A percentile compares a stretch with the other conserved stretches of the same genome.
Conservation (phyloP, 2,888 invertebrate species). For the Plemyria rubiginata region DNA sequence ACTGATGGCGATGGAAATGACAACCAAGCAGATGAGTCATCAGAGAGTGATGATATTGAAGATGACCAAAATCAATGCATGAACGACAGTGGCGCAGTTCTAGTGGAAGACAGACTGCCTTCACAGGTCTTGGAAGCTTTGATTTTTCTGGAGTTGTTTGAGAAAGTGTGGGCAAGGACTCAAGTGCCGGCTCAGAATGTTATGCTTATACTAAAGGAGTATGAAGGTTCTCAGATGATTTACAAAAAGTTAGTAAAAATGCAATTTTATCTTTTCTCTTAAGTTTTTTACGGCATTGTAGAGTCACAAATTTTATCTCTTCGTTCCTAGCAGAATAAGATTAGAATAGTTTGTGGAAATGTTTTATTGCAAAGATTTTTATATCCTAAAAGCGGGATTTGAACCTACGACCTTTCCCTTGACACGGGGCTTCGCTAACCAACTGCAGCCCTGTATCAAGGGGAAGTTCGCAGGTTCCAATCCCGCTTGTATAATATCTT, state of each 20-base stretch:
- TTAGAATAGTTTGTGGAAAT: too few species aligned
- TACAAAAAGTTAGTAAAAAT: slow-evolving; percentile 70
- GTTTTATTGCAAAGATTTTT: too few species aligned
- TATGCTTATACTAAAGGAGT: slow-evolving; percentile 78
- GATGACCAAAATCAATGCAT: slow-evolving; percentile 76
- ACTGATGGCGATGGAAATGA: slow-evolving; percentile 53
- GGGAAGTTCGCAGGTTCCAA: too few species aligned
- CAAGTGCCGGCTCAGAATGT: slow-evolving; percentile 83
- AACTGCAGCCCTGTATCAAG: too few species aligned
- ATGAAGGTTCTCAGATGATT: slow-evolving; percentile 75
- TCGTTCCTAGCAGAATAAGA: too few species aligned
- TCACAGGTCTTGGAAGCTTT: slow-evolving; percentile 86
- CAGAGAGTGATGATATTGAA: slow-evolving; percentile 70
- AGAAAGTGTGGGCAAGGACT: slow-evolving; percentile 85
- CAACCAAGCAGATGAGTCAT: slow-evolving; percentile 60
- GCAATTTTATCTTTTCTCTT: not conserved
- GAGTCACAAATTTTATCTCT: too few species aligned
- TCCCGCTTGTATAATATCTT: too few species aligned
- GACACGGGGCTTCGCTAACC: too few species aligned
- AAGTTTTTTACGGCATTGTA: too few species aligned
- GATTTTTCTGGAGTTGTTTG: slow-evolving; percentile 83
- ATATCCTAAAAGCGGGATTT: too few species aligned
- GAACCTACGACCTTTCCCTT: too few species aligned
- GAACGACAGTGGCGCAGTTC: slow-evolving; percentile 45
- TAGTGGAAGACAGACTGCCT: slow-evolving; percentile 80